Percentiles rank a stretch among this genome's conserved stretches.
Evolutionary conservation across 1,140 invertebrate genomes (phyloP).

Genomic region (Episyrphus balteatus): DNA sequence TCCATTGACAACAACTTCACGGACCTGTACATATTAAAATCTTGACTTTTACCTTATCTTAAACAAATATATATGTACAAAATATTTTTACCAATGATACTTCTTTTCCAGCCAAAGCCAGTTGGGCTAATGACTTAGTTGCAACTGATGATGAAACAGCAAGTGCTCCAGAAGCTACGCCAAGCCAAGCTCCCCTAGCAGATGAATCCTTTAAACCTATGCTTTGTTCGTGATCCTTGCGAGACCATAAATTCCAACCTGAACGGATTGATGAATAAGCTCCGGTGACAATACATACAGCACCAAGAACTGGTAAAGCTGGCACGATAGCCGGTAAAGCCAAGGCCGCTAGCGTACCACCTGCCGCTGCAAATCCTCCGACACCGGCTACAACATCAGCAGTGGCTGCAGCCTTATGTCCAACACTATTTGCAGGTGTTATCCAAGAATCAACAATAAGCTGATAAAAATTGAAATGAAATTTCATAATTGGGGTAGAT

Average conservation of each 20-base stretch:
- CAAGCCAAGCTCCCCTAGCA: conserved; percentile 22
- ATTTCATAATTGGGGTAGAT: too few species aligned
- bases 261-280: conserved; percentile 20
- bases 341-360: too few species aligned
- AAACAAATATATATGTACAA: too few species aligned
- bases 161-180: conserved; percentile 14
- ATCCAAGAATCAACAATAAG: too few species aligned
- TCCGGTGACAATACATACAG: conserved; percentile 14
- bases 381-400: too few species aligned
- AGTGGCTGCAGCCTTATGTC: too few species aligned
- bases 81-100: conserved; percentile 16
- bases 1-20: conserved; percentile 19
- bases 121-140: conserved; percentile 14
- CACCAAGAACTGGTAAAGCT: neutral
- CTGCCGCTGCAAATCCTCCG: too few species aligned
- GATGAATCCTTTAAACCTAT: conserved; percentile 18
- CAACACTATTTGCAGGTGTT: too few species aligned
- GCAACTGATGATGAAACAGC: conserved; percentile 24
- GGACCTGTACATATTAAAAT: conserved; percentile 10
- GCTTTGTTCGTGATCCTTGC: conserved; percentile 23
- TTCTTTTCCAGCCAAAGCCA: conserved; percentile 17
- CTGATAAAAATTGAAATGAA: too few species aligned
- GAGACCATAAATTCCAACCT: conserved; percentile 14
- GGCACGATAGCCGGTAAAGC: too few species aligned
- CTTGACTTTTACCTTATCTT: neutral